A percentile compares a stretch with the other conserved stretches of the same genome.
phyloP scores from a whole-genome alignment of 1,140 invertebrate genomes.

The Drosophila triauraria region DNA sequence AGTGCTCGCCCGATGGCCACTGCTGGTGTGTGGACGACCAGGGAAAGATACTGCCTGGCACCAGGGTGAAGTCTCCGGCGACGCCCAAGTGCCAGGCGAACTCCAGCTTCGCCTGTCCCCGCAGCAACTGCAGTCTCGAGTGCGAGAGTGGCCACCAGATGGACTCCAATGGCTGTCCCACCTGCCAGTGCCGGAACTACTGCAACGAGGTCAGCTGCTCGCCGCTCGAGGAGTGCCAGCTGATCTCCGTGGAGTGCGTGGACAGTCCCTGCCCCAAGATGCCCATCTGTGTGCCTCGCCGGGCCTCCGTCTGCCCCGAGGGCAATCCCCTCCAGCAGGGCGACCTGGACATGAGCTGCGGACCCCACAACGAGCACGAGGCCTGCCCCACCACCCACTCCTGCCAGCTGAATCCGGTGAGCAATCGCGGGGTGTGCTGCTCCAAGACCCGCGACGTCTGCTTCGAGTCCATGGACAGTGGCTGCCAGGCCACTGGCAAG shows the following conservation, averaged over 20 bases:
- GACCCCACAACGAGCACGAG: conserved; percentile 88
- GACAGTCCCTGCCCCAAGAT: conserved; percentile 90
- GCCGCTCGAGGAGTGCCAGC: conserved; percentile 89
- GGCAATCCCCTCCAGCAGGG: conserved; percentile 88
- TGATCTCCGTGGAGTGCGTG: conserved; percentile 86
- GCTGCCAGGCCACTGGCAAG: conserved; percentile 85
- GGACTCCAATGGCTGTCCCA: conserved; percentile 90
- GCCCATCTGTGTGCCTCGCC: conserved; percentile 91
- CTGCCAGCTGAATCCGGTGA: conserved; percentile 92
- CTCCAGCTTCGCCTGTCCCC: conserved; percentile 87
- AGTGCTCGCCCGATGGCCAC: conserved; percentile 90
- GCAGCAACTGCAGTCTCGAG: conserved; percentile 86
- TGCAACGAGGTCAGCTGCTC: conserved; percentile 90
- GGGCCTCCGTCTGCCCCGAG: conserved; percentile 91
- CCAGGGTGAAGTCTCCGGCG: conserved; percentile 84
- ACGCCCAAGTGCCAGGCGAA: conserved; percentile 83
- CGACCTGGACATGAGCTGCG: conserved; percentile 89
- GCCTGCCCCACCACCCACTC: conserved; percentile 93
- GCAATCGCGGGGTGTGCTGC: conserved; percentile 92
- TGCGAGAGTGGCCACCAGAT: conserved; percentile 90
- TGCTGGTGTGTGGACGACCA: conserved; percentile 96
- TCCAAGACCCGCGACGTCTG: conserved; percentile 94
- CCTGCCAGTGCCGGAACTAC: conserved; percentile 91
- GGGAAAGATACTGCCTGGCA: conserved; percentile 91
- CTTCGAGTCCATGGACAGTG: conserved; percentile 89